Evolutionary conservation across 2,797 vertebrate genomes (phyloP).

Genomic region (Alauda arvensis): DNA sequence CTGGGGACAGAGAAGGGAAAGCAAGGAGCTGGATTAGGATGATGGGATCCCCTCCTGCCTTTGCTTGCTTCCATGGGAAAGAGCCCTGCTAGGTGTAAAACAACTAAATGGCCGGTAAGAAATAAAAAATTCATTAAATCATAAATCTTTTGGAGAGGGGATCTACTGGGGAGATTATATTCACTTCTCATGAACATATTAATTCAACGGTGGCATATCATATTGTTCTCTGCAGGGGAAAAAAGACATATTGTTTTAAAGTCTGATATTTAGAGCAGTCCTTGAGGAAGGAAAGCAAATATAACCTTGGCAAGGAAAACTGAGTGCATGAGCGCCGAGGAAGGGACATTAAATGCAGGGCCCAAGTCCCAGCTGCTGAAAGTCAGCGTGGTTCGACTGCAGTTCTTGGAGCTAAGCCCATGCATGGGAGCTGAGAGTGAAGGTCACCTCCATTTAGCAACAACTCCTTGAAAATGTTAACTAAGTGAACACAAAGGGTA

Average conservation of each 20-base stretch:
- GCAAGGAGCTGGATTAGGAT: not conserved
- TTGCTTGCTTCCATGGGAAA: not conserved
- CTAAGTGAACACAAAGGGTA: not conserved
- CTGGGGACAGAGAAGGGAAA: not conserved
- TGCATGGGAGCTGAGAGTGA: not conserved
- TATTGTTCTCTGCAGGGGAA: slow-evolving; percentile 20
- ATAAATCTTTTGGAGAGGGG: slow-evolving; percentile 45
- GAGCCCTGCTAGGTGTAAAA: slow-evolving; percentile 30
- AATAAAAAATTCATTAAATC: slow-evolving; percentile 43
- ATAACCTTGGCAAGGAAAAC: slow-evolving; percentile 25
- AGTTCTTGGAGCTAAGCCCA: slow-evolving; percentile 14
- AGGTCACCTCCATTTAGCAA: not conserved
- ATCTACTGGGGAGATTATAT: slow-evolving; percentile 41
- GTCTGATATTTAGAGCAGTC: slow-evolving; percentile 22
- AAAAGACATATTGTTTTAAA: slow-evolving; percentile 33
- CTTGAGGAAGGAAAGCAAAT: slow-evolving; percentile 56
- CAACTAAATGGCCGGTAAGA: not conserved
- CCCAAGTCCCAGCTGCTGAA: slow-evolving; percentile 19
- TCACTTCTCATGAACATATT: slow-evolving; percentile 26
- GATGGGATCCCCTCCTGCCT: not conserved
- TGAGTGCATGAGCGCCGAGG: not conserved
- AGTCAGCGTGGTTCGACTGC: not conserved
- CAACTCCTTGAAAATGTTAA: slow-evolving; percentile 11
- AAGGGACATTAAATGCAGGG: slow-evolving; percentile 32
- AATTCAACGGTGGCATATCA: slow-evolving; percentile 46